Percentiles rank a stretch among this genome's conserved stretches.
phyloP scores from a whole-genome alignment of 2,888 invertebrate species.

The Deroplatys truncata region DNA sequence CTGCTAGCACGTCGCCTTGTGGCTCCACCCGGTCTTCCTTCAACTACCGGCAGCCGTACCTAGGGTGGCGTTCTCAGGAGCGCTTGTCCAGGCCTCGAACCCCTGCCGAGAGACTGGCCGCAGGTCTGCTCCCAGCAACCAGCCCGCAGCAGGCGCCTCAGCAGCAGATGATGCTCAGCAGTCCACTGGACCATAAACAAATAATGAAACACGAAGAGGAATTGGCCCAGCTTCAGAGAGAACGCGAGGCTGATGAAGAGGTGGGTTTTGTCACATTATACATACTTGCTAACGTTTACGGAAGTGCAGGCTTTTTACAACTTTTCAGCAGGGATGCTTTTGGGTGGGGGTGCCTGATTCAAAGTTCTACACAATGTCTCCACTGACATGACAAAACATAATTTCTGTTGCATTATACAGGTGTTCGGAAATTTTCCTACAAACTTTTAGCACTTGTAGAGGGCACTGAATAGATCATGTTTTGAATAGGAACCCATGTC shows the following conservation, averaged over 20 bases:
- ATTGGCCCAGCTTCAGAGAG: not conserved
- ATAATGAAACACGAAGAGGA: not conserved
- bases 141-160: slow-evolving; percentile 24
- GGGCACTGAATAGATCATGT: too few species aligned
- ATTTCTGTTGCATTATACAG: too few species aligned
- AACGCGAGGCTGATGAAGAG: not conserved
- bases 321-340: too few species aligned
- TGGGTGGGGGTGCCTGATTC: too few species aligned
- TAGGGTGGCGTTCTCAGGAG: slow-evolving; percentile 86
- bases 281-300: not conserved
- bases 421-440: too few species aligned
- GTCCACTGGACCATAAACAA: not conserved
- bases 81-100: slow-evolving; percentile 74
- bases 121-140: slow-evolving; percentile 43
- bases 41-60: slow-evolving; percentile 82
- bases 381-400: too few species aligned
- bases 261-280: not conserved
- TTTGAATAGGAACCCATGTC: too few species aligned
- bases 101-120: slow-evolving; percentile 72
- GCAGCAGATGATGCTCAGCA: slow-evolving; percentile 2
- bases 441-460: too few species aligned
- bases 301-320: too few species aligned
- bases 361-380: too few species aligned
- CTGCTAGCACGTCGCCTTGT: slow-evolving; percentile 52
- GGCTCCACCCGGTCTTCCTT: slow-evolving; percentile 62